These are phyloP conservation scores for Penaeus chinensis DNA, from an alignment of 1,140 invertebrate genomes.

Conservation along the genomic window DNA sequence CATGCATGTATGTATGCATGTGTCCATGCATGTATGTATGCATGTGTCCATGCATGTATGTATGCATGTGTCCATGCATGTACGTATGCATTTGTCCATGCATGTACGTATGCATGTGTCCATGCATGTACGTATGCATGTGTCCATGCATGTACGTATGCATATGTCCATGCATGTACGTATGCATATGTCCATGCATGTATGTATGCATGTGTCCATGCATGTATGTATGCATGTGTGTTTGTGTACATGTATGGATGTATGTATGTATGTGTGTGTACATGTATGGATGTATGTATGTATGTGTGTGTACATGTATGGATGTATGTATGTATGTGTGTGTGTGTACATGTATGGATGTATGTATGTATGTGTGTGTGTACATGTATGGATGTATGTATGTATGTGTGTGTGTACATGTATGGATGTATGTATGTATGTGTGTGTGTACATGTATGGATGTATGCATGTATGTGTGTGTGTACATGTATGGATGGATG, in stretches of 20 bases:
- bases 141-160: not conserved
- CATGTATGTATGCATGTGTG: too few relatives aligned
- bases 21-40: too few relatives aligned
- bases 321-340: not conserved
- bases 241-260: too few relatives aligned
- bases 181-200: not conserved
- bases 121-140: not conserved
- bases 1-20: too few relatives aligned
- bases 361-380: not conserved
- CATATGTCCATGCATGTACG: not conserved
- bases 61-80: too few relatives aligned
- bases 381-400: not conserved
- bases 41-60: too few relatives aligned
- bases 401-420: not conserved
- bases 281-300: not conserved
- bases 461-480: not conserved
- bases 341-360: not conserved
- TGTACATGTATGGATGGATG: not conserved
- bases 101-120: not conserved
- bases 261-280: too few relatives aligned
- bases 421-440: not conserved
- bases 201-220: not conserved
- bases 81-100: not conserved
- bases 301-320: constrained; percentile 1
- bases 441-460: not conserved